A percentile compares a stretch with the other conserved stretches of the same genome.
These are phyloP conservation scores for Glandiceps talaboti DNA, from an alignment of 53 echinoderm and acorn worm genomes.

Conservation along the genomic window DNA sequence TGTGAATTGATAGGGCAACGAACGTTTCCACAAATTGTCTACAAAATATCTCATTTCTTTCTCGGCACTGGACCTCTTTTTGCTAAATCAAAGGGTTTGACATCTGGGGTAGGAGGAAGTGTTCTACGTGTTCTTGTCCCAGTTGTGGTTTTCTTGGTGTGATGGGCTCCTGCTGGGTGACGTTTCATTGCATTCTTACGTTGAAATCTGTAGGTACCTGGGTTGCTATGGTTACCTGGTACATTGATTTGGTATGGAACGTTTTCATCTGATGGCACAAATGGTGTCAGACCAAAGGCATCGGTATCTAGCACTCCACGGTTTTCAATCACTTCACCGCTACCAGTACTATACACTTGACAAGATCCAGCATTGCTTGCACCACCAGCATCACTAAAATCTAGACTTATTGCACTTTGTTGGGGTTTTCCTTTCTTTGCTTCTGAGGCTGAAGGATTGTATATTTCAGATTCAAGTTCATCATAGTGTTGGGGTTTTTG, in stretches of 20 bases:
- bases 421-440: not conserved
- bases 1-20: no score
- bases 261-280: slow-evolving; percentile 29
- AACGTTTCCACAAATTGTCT: no score
- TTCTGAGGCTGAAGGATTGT: not conserved
- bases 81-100: not conserved
- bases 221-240: not conserved
- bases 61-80: not conserved
- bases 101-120: slow-evolving; percentile 12
- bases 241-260: not conserved
- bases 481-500: slow-evolving; percentile 2
- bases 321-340: not conserved
- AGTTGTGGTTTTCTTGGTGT: not conserved
- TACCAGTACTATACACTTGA: not conserved
- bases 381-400: not conserved
- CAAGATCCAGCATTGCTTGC: not conserved
- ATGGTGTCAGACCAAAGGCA: slow-evolving; percentile 68
- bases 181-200: slow-evolving; percentile 6
- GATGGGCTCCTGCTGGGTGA: not conserved
- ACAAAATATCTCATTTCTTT: not conserved
- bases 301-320: slow-evolving; percentile 10
- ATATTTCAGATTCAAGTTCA: not conserved
- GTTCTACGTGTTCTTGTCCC: slow-evolving; percentile 2
- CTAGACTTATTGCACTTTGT: not conserved
- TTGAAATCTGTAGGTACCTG: not conserved